Evolutionary conservation across 2,888 invertebrate species (phyloP), one percentile per base, ranked within the genome.

Genomic region (Baccha elongata): DNA sequence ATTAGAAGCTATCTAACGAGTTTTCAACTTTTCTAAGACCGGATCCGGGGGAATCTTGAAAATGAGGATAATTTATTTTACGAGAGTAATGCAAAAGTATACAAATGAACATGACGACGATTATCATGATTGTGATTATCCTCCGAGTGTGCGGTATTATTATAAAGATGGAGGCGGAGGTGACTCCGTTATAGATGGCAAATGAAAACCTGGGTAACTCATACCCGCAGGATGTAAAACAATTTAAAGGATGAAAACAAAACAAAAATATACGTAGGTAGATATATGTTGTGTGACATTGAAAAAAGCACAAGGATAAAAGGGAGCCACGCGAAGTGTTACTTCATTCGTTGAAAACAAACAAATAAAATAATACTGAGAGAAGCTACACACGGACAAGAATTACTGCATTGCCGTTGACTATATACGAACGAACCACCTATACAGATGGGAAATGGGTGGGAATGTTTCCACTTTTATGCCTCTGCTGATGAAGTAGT

Each of bases 401-500:
- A 13, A 40, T 35, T 11, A 35, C 53, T 35, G n/a, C 23, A 4
- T 23, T n/a, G n/a, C 11, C 52, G 32, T 32, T 53, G 29, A n/a
- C 37, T 23, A 1, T n/a, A n/a, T n/a, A n/a, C n/a, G n/a, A n/a
- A n/a, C n/a, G n/a, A n/a, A n/a, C n/a, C n/a, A n/a, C n/a, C n/a
- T n/a, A n/a, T n/a, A n/a, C 6, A 6, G 19, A 35, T n/a, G 48
- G 23, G n/a, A 50, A 46, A 32, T 3, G 46, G 52, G 37, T 55
- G 64, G 19, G 48, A 85, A 84, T 76, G 65, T 73, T 85, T 85
- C 65, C 79, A 84, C 85, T 69, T 75, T 72, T 76, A 80, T 80
- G 85, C 85, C 72, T 80, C 76, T 85, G 79, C 80, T 80, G 85
- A 72, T n/a, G n/a, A n/a, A n/a, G n/a, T n/a, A 68, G 75, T 84